Conservation (phyloP, 1,140 invertebrate species). For the Drosophila bocki region DNA sequence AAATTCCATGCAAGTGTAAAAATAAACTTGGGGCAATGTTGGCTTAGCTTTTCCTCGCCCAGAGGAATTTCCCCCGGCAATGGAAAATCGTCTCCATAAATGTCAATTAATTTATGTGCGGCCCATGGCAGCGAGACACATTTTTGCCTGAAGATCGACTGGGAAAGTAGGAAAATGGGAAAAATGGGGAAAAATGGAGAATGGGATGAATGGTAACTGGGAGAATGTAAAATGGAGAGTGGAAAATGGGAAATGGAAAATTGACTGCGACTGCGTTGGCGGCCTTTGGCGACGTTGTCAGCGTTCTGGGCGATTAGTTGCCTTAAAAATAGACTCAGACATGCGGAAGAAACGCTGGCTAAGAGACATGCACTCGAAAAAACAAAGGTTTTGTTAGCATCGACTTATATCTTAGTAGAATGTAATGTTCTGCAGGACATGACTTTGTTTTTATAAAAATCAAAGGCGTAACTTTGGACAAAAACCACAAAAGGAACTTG, state of each 20-base stretch:
- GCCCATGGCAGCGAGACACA: conserved; percentile 64
- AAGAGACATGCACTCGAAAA: conserved; percentile 6
- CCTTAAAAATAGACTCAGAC: conserved; percentile 74
- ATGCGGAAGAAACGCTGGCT: conserved; percentile 61
- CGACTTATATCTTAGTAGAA: too few species aligned
- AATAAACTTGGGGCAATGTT: conserved; percentile 51
- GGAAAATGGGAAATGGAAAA: conserved; percentile 26
- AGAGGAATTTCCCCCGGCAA: conserved; percentile 51
- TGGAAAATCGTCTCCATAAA: conserved; percentile 72
- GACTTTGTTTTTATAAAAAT: too few species aligned
- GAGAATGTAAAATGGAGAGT: conserved; percentile 20
- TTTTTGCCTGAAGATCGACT: conserved; percentile 25
- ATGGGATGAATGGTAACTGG: background rate
- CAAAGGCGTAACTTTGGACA: too few species aligned
- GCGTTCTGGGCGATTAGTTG: conserved; percentile 77
- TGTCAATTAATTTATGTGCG: conserved; percentile 78
- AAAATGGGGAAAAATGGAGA: conserved; percentile 7
- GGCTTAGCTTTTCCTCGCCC: conserved; percentile 17
- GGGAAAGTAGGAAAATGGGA: conserved; percentile 3
- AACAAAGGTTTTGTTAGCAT: background rate
- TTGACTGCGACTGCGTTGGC: conserved; percentile 46
- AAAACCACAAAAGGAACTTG: too few species aligned
- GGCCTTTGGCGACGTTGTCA: conserved; percentile 51
- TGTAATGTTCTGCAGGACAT: too few species aligned
- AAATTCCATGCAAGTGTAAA: conserved; percentile 72